These are phyloP conservation scores for Phortica variegata DNA, from an alignment of 1,140 invertebrate genomes.

Conservation along the genomic window DNA sequence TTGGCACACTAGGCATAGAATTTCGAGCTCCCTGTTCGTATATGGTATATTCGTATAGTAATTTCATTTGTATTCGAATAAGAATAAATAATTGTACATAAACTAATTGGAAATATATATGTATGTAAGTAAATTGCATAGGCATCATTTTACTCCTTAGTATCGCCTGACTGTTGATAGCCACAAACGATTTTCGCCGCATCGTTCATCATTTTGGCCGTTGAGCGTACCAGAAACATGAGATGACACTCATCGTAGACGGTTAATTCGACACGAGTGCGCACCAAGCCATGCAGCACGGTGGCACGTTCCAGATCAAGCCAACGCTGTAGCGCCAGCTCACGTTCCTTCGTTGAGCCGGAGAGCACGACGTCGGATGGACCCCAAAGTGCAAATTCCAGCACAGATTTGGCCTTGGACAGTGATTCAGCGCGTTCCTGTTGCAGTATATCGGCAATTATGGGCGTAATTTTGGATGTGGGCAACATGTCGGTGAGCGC, in stretches of 20 bases:
- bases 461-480: slow-evolving; percentile 64
- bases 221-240: slow-evolving; percentile 77
- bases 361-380: slow-evolving; percentile 72
- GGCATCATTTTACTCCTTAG: neutral
- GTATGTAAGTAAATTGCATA: neutral
- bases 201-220: slow-evolving; percentile 76
- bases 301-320: slow-evolving; percentile 80
- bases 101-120: slow-evolving; percentile 23
- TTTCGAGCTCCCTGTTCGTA: slow-evolving; percentile 12
- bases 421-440: slow-evolving; percentile 73
- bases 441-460: slow-evolving; percentile 68
- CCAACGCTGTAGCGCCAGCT: slow-evolving; percentile 75
- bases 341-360: slow-evolving; percentile 66
- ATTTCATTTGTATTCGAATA: slow-evolving; percentile 27
- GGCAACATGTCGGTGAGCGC: slow-evolving; percentile 68
- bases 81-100: slow-evolving; percentile 13
- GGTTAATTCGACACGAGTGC: slow-evolving; percentile 70
- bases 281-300: slow-evolving; percentile 74
- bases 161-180: slow-evolving; percentile 33
- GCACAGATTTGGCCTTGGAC: slow-evolving; percentile 67
- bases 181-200: slow-evolving; percentile 61
- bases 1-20: slow-evolving; percentile 42
- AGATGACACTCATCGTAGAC: slow-evolving; percentile 78
- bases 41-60: slow-evolving; percentile 27
- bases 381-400: slow-evolving; percentile 84